Evolutionary conservation across 2,113 vertebrate species (phyloP), one percentile per base, ranked within the genome.

Genomic region (Hirundichthys speculiger): DNA sequence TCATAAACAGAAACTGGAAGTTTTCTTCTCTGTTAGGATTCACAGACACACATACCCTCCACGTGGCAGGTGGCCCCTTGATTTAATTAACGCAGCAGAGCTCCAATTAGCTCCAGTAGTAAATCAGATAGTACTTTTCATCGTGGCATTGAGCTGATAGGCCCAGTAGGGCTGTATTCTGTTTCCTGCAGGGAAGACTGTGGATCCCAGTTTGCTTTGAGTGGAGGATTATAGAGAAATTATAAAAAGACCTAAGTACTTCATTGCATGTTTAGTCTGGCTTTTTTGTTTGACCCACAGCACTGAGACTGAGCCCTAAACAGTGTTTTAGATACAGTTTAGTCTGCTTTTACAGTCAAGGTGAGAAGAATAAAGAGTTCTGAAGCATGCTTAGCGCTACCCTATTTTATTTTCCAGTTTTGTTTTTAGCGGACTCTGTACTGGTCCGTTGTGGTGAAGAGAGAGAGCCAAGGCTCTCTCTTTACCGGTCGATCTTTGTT

Each of bases 21-120:
- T 75, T 79, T 74, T 54, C 52, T 50, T 46, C 50, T n/a, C 6
- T 6, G 42, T 43, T 20, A 48, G 68, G 39, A 53, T 63, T 50
- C 48, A 53, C 51, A 43, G 59, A 69, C 63, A 51, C 43, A 50
- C 45, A 63, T 13, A 56, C 65, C 25, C 54, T n/a, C 57, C 65
- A 67, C 69, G 64, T 38, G 3, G 59, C 80, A 85, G 77, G 64
- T 84, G 76, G 80, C 66, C 52, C 19, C 82, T 68, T 80, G 82
- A 86, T 87, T 87, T 90, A 86, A 90, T 90, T 85, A 89, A 80
- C 76, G 47, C 82, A 64, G 70, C 54, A 65, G 64, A 62, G 79
- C 70, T 73, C 64, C 72, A 84, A 80, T 89, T 88, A 84, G 66
- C 68, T 59, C 64, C 65, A 57, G 48, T 66, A 66, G 61, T 77